Base-by-base conservation (phyloP, 2,797 vertebrate genomes). In the Pseudochromis fuscus region DNA sequence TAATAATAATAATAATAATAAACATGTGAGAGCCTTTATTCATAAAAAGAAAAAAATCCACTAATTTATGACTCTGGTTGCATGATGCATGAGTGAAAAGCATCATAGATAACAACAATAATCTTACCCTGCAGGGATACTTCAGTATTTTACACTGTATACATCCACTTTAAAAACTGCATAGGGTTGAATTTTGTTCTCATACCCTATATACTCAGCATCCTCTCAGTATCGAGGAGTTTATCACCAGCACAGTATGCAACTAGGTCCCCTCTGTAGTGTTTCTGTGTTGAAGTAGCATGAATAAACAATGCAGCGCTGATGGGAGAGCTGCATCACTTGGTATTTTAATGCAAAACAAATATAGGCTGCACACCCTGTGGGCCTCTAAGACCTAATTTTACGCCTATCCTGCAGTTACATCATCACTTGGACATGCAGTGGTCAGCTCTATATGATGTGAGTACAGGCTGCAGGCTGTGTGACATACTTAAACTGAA, bases 251-350 rank as follows among this genome's bases (percentile, higher is more conserved):
- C 28, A 15, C 10, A 28, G 16, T 6, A 28, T 12, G 18, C 56
- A 48, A 27, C n/a, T 11, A 10, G 10, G 27, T 67, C 69, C 24
- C 70, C 53, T 59, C 40, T 56, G 65, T 55, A 77, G 62, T 31
- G 42, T 74, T 65, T 31, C 35, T 75, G 70, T 60, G 44, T 45
- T 62, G 42, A 74, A 63, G 57, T 62, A 50, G 48, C 57, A 74
- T 80, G 42, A 84, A 81, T 83, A 74, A 88, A 86, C 74, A 84
- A 84, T 70, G 67, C 33, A 7, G 15, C 45, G 56, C 57, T 75
- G 72, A 72, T 72, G 56, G 62, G 60, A 75, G 40, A 67, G 0
- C 19, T 64, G 31, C 58, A 46, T 67, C 50, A 40, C 28, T 61
- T 44, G 4, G 7, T 42, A 52, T 67, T 73, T 83, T 60, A 67